These are phyloP conservation scores for Heterodera filipjevi DNA, from an alignment of 2,888 invertebrate genomes.

Conservation along the genomic window DNA sequence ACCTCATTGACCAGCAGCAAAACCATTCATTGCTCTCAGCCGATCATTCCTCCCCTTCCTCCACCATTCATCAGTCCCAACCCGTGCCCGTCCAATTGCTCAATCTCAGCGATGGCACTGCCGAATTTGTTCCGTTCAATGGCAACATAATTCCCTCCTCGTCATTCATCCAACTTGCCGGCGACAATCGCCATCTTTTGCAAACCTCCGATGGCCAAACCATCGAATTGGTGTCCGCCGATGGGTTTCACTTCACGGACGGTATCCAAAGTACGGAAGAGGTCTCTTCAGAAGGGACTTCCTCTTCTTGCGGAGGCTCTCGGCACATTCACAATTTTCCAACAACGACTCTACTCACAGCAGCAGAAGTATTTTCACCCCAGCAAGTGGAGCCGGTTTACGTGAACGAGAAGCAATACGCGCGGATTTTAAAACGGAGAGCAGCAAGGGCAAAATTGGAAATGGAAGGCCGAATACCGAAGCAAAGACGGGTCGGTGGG, in stretches of 20 bases:
- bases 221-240: slow-evolving; percentile 3
- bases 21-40: neutral
- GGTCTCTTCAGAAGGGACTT: neutral
- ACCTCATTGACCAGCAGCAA: slow-evolving; percentile 1
- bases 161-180: slow-evolving; percentile 1
- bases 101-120: slow-evolving; percentile 39
- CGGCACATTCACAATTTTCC: neutral
- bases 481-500: slow-evolving; percentile 74
- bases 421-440: slow-evolving; percentile 88
- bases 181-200: neutral
- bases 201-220: neutral
- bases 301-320: neutral
- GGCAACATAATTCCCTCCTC: neutral
- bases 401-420: slow-evolving; percentile 97
- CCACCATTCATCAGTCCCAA: neutral
- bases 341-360: neutral
- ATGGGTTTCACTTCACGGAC: neutral
- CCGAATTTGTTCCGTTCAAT: slow-evolving; percentile 36
- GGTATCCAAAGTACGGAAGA: neutral
- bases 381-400: slow-evolving; percentile 82
- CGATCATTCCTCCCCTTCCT: neutral
- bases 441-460: slow-evolving; percentile 93
- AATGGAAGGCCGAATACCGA: slow-evolving; percentile 91
- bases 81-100: slow-evolving; percentile 41
- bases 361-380: slow-evolving; percentile 28